Evolutionary conservation across 2,113 vertebrate species (phyloP).

Genomic region (Phalacrocorax brasilianus): DNA sequence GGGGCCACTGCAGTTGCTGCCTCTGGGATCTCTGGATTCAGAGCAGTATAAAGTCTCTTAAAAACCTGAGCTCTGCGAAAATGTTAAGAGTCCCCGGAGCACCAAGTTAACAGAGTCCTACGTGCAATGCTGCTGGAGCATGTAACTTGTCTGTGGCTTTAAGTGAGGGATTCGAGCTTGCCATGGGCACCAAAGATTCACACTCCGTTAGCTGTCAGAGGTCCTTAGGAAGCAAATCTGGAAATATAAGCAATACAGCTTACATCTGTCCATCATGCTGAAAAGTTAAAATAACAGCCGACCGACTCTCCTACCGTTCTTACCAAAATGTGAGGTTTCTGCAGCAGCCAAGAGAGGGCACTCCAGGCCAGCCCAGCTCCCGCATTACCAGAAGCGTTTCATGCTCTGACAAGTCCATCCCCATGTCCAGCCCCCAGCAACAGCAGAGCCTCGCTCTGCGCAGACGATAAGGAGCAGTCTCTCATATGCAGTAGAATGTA

Average conservation of each 20-base stretch:
- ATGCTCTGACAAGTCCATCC: background rate
- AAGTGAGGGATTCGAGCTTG: accelerated
- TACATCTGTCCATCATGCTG: background rate
- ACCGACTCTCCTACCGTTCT: background rate
- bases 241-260: background rate
- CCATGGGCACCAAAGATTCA: background rate
- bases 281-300: background rate
- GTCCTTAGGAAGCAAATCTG: background rate
- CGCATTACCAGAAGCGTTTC: background rate
- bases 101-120: background rate
- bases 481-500: background rate
- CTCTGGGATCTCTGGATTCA: background rate
- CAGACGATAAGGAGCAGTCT: background rate
- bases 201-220: background rate
- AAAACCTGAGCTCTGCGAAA: conserved; percentile 43
- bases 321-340: background rate
- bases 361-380: conserved; percentile 58
- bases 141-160: background rate
- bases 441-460: background rate
- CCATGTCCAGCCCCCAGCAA: background rate
- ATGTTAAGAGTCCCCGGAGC: conserved; percentile 8
- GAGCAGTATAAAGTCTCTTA: background rate
- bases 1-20: conserved; percentile 26
- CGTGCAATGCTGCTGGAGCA: accelerated
- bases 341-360: conserved; percentile 75